Evolutionary conservation across 2,888 invertebrate species (phyloP).

Genomic region (Drosophila nigricruria): DNA sequence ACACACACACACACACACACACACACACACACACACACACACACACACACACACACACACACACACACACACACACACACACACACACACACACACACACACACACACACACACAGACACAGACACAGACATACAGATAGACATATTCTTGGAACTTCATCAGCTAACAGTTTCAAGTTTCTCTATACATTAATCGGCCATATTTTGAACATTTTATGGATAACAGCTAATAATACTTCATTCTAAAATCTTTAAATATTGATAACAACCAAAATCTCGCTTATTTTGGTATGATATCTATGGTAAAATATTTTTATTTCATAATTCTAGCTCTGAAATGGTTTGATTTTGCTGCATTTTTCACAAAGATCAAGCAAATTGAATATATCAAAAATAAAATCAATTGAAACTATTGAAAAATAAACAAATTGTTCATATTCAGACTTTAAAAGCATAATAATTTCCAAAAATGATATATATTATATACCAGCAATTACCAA

Average conservation of each 20-base stretch:
- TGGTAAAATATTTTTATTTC: neutral
- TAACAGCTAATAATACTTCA: no score
- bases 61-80: constrained; percentile 9
- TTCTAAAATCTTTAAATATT: no score
- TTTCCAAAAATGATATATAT: neutral
- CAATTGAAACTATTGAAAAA: neutral
- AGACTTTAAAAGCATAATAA: no score
- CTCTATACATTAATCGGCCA: constrained; percentile 1
- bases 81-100: neutral
- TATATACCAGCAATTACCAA: neutral
- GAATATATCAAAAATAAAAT: neutral
- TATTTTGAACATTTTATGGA: no score
- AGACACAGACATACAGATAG: constrained; percentile 5
- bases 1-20: no score
- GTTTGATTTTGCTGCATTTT: neutral
- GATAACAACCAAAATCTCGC: neutral
- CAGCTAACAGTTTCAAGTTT: neutral
- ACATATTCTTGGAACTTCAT: neutral
- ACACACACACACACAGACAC: neutral
- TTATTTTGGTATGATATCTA: neutral
- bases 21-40: constrained; percentile 14
- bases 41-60: neutral
- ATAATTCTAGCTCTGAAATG: no score
- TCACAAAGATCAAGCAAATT: neutral
- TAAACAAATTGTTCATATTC: no score